Conservation (phyloP, 2,113 vertebrate genomes). For the Baryphthengus martii region DNA sequence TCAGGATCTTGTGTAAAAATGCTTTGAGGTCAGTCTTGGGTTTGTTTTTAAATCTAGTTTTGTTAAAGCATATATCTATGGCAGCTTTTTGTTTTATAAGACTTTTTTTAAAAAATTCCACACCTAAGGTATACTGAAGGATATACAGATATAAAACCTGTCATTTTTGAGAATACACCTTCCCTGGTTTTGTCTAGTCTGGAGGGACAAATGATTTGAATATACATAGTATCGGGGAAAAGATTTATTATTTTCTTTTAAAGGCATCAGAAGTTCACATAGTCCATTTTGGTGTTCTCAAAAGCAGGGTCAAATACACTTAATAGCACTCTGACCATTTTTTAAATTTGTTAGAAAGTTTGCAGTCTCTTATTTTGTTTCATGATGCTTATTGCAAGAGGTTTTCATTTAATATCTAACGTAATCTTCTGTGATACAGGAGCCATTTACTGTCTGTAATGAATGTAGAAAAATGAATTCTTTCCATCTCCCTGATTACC, state of each 20-base stretch:
- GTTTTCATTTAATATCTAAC: neutral
- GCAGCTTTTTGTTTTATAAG: neutral
- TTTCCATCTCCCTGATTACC: neutral
- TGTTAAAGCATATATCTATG: neutral
- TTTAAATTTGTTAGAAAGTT: neutral
- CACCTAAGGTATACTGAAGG: neutral
- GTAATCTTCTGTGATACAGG: neutral
- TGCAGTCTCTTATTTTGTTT: neutral
- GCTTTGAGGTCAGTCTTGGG: neutral
- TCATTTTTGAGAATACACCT: neutral
- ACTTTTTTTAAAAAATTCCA: neutral
- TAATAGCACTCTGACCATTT: neutral
- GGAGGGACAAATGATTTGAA: neutral
- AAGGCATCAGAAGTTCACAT: neutral
- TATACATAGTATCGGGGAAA: neutral
- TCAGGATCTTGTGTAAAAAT: neutral
- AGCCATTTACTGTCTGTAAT: neutral
- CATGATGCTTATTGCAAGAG: neutral
- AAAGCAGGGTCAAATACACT: neutral
- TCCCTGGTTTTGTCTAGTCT: neutral
- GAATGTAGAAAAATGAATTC: neutral
- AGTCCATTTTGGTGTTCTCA: neutral
- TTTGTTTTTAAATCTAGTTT: neutral
- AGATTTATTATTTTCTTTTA: neutral
- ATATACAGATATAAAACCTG: neutral